Evolutionary conservation across 2,113 vertebrate genomes (phyloP).

Genomic region (Typhlomys cinereus): DNA sequence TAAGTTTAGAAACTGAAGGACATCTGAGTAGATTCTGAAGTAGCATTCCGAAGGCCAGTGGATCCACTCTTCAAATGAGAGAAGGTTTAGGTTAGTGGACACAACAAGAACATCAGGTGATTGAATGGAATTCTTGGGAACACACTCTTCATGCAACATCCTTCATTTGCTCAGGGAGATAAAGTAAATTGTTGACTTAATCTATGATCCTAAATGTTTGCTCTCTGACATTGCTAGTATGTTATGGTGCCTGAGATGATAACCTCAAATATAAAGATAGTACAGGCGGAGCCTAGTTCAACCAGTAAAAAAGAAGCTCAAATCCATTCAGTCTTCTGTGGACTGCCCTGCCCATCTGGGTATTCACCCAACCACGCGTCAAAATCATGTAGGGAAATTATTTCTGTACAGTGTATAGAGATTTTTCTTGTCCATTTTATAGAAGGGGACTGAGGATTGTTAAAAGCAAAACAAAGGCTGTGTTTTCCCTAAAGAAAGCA

Average conservation of each 20-base stretch:
- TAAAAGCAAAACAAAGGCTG: background rate
- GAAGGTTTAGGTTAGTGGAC: background rate
- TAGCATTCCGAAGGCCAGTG: background rate
- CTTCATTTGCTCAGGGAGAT: background rate
- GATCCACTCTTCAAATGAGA: background rate
- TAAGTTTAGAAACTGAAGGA: background rate
- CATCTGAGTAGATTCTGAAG: background rate
- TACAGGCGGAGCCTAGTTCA: background rate
- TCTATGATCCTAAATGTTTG: background rate
- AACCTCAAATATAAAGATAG: background rate
- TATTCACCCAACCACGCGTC: background rate
- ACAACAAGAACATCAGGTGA: background rate
- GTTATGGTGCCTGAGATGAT: background rate
- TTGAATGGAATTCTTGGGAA: background rate
- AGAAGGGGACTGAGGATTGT: background rate
- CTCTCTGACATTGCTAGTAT: background rate
- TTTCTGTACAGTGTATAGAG: background rate
- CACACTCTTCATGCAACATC: background rate
- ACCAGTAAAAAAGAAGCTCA: background rate
- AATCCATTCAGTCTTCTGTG: background rate
- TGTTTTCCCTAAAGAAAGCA: background rate
- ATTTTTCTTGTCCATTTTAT: background rate
- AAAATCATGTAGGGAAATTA: background rate
- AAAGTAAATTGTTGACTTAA: background rate
- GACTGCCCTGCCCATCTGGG: background rate